These are phyloP conservation scores for Biston betularia DNA, from an alignment of 2,888 invertebrate genomes.

Conservation along the genomic window DNA sequence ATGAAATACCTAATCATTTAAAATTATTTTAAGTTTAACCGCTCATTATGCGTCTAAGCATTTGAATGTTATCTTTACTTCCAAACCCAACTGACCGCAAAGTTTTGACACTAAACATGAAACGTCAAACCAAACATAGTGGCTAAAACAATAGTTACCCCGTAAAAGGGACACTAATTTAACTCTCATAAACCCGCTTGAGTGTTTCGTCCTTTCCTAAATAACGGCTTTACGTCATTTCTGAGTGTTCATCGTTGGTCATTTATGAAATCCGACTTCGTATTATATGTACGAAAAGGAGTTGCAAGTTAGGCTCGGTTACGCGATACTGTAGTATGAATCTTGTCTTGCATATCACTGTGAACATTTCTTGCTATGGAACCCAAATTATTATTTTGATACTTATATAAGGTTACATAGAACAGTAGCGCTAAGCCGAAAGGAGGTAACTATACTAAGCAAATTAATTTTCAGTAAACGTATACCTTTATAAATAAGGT, in stretches of 20 bases:
- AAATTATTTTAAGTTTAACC: no score
- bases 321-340: background rate
- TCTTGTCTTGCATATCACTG: no score
- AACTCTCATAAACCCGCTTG: constrained; percentile 41
- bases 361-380: no score
- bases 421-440: no score
- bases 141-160: constrained; percentile 38
- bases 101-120: constrained; percentile 36
- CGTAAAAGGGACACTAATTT: constrained; percentile 44
- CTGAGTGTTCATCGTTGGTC: constrained; percentile 21
- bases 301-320: background rate
- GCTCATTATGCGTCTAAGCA: background rate
- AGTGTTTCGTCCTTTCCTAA: constrained; percentile 41
- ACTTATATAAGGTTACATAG: no score
- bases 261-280: constrained; percentile 36
- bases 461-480: no score
- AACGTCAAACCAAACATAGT: constrained; percentile 38
- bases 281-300: constrained; percentile 9
- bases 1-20: no score
- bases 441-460: no score
- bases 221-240: constrained; percentile 31
- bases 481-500: no score
- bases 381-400: no score
- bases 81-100: constrained; percentile 8
- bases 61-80: background rate